Conservation (phyloP, 2,888 invertebrate genomes). For the Phlogophora meticulosa region DNA sequence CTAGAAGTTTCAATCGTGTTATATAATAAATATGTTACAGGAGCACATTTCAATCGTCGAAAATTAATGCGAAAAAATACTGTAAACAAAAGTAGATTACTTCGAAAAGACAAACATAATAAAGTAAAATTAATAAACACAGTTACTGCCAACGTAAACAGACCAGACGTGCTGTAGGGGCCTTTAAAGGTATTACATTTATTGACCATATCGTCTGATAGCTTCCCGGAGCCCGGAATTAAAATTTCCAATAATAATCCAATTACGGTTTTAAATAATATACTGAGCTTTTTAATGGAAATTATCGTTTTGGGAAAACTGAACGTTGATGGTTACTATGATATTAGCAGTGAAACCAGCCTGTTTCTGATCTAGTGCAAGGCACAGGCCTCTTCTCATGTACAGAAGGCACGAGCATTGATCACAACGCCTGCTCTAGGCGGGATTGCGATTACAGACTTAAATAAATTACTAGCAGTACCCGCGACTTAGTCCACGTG, state of each 20-base stretch:
- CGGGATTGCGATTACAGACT: too few species aligned
- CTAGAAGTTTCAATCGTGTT: too few species aligned
- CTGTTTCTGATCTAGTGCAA: too few species aligned
- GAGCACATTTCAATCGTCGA: conserved; percentile 25
- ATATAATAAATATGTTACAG: background rate
- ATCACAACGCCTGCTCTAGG: background rate
- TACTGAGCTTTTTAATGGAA: conserved; percentile 28
- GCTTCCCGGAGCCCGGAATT: conserved; percentile 48
- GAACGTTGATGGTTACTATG: background rate
- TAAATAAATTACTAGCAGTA: too few species aligned
- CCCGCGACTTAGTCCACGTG: too few species aligned
- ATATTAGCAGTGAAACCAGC: too few species aligned
- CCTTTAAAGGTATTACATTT: conserved; percentile 65
- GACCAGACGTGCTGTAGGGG: conserved; percentile 54
- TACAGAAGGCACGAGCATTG: background rate
- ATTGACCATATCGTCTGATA: conserved; percentile 68
- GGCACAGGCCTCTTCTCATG: too few species aligned
- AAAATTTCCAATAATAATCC: conserved; percentile 51
- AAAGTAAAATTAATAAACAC: conserved; percentile 55
- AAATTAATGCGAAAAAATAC: conserved; percentile 14
- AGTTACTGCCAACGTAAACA: conserved; percentile 49
- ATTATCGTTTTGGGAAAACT: conserved; percentile 31
- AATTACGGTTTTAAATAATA: conserved; percentile 50
- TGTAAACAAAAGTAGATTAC: conserved; percentile 19
- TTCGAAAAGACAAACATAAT: conserved; percentile 48